phyloP scores from a whole-genome alignment of 2,113 vertebrate genomes.

The Pantherophis guttatus region DNA sequence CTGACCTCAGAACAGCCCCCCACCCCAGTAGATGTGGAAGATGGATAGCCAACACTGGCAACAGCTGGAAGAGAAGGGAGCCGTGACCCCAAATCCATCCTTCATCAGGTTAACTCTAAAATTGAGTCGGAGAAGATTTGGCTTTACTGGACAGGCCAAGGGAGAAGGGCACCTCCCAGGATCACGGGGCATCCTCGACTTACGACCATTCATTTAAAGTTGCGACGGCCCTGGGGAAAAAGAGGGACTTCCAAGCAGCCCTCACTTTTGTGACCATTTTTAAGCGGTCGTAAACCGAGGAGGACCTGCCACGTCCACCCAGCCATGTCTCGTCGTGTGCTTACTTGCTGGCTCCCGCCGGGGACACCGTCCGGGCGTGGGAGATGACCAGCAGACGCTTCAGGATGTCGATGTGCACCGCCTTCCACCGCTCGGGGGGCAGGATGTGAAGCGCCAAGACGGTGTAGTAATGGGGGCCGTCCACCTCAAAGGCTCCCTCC shows the following conservation, averaged over 20 bases:
- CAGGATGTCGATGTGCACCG: slow-evolving; percentile 82
- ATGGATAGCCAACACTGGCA: background rate
- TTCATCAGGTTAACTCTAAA: background rate
- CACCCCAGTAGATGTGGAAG: background rate
- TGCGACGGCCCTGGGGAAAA: no score
- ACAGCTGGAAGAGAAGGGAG: background rate
- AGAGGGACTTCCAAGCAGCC: no score
- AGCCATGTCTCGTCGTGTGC: accelerated
- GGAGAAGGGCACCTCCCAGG: background rate
- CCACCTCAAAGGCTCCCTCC: slow-evolving; percentile 93
- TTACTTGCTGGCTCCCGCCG: slow-evolving; percentile 87
- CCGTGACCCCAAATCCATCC: background rate
- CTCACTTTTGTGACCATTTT: no score
- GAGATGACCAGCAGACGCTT: slow-evolving; percentile 83
- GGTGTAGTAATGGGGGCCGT: slow-evolving; percentile 93
- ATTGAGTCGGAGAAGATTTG: background rate
- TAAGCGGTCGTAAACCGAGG: background rate
- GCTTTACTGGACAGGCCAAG: background rate
- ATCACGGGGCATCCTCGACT: background rate
- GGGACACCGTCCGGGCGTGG: slow-evolving; percentile 84
- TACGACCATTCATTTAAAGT: background rate
- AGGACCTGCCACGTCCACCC: background rate
- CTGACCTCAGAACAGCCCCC: background rate
- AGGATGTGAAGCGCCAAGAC: slow-evolving; percentile 89
- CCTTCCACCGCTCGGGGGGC: slow-evolving; percentile 87